Percentiles rank a stretch among this genome's conserved stretches.
Evolutionary conservation across 2,797 vertebrate genomes (phyloP).

Genomic region (Rhynchotus rufescens): DNA sequence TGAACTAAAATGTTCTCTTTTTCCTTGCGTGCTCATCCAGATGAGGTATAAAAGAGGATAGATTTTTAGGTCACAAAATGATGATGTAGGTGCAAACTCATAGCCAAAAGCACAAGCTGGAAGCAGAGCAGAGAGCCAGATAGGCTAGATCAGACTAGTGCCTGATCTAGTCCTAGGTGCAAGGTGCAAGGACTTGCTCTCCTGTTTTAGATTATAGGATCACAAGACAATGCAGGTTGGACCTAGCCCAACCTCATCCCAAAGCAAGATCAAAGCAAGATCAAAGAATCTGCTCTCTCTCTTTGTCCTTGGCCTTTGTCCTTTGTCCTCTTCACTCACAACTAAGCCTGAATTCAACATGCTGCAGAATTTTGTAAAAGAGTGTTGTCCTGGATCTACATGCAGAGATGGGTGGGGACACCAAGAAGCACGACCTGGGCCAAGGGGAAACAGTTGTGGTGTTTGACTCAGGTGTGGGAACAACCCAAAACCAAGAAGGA

Average conservation of each 20-base stretch:
- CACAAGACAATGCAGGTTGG: background rate
- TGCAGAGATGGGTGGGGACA: background rate
- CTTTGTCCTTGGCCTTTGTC: background rate
- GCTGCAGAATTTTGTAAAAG: background rate
- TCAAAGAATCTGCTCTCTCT: background rate
- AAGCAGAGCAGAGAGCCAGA: background rate
- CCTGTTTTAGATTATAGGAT: background rate
- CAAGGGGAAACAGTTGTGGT: background rate
- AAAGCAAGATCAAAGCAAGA: background rate
- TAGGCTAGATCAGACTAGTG: background rate
- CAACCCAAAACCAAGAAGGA: background rate
- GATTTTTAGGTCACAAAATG: background rate
- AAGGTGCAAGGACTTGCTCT: background rate
- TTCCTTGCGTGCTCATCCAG: background rate
- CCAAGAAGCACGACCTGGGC: background rate
- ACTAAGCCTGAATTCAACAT: background rate
- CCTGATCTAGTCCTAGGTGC: too few relatives aligned
- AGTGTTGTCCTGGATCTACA: background rate
- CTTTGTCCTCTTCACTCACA: background rate
- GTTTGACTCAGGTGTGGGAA: slow-evolving; percentile 11
- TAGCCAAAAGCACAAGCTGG: background rate
- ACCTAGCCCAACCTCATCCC: background rate
- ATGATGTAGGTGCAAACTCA: background rate
- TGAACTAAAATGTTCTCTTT: background rate
- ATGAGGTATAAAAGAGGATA: background rate